phyloP scores from a whole-genome alignment of 1,140 invertebrate species.

The Nasonia giraulti region DNA sequence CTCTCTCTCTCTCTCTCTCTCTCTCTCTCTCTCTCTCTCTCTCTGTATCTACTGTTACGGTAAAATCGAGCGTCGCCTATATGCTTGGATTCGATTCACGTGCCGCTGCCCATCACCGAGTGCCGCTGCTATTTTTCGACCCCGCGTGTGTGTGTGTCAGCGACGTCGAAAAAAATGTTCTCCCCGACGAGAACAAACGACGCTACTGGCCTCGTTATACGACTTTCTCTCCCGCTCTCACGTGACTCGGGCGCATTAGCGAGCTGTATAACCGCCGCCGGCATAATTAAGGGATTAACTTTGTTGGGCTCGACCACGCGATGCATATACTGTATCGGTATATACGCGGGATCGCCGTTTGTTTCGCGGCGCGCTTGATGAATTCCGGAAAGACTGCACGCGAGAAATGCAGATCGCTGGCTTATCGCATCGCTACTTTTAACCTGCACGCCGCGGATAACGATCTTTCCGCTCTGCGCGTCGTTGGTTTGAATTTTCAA shows the following conservation, averaged over 20 bases:
- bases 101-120: too few relatives aligned
- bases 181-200: constrained; percentile 13
- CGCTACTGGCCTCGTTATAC: neutral
- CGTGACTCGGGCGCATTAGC: constrained; percentile 4
- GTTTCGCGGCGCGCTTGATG: neutral
- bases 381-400: neutral
- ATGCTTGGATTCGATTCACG: neutral
- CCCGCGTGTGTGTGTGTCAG: neutral
- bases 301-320: neutral
- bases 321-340: too few relatives aligned
- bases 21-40: neutral
- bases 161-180: neutral
- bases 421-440: neutral
- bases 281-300: constrained; percentile 33
- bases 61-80: constrained; percentile 23
- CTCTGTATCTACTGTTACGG: neutral
- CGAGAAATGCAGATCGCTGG: neutral
- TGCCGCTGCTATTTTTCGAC: neutral
- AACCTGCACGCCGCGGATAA: neutral
- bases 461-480: too few relatives aligned
- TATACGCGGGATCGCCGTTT: neutral
- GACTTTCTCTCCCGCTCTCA: neutral
- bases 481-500: too few relatives aligned
- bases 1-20: neutral
- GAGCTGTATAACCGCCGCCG: neutral